phyloP scores from a whole-genome alignment of 2,797 vertebrate genomes.

The Bradypodion ventrale region DNA sequence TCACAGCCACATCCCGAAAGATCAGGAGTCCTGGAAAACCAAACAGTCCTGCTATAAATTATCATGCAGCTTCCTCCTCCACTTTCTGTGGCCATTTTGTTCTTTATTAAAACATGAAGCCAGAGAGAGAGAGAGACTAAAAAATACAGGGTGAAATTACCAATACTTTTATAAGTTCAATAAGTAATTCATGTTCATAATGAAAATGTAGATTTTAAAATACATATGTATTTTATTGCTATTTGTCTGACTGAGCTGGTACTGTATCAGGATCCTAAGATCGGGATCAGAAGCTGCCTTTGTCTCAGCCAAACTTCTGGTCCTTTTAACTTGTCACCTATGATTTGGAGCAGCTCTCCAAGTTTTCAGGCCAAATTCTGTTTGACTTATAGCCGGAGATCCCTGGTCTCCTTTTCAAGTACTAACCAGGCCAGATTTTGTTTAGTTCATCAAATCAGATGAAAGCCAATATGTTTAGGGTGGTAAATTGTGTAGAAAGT shows the following conservation, averaged over 20 bases:
- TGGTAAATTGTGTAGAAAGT: too few relatives aligned
- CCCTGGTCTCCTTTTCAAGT: too few relatives aligned
- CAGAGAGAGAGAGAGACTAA: too few relatives aligned
- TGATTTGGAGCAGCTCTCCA: too few relatives aligned
- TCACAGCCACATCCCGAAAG: conserved; percentile 69
- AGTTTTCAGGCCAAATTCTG: too few relatives aligned
- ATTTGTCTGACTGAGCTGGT: conserved; percentile 50
- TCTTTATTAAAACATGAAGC: conserved; percentile 70
- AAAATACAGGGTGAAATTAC: conserved; percentile 56
- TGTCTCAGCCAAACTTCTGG: too few relatives aligned
- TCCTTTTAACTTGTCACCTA: too few relatives aligned
- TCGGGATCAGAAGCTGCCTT: too few relatives aligned
- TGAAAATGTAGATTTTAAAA: conserved; percentile 35
- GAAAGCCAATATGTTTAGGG: too few relatives aligned
- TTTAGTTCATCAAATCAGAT: too few relatives aligned
- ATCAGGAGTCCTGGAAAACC: conserved; percentile 72
- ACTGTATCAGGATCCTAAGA: neutral
- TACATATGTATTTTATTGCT: conserved; percentile 23
- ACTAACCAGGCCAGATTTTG: too few relatives aligned
- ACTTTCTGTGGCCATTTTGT: conserved; percentile 69
- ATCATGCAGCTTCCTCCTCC: neutral
- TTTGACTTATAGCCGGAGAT: too few relatives aligned
- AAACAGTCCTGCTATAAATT: conserved; percentile 49
- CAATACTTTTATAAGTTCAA: conserved; percentile 66
- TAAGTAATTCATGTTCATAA: conserved; percentile 46